phyloP scores from a whole-genome alignment of 2,888 invertebrate genomes.

The Limulus polyphemus region DNA sequence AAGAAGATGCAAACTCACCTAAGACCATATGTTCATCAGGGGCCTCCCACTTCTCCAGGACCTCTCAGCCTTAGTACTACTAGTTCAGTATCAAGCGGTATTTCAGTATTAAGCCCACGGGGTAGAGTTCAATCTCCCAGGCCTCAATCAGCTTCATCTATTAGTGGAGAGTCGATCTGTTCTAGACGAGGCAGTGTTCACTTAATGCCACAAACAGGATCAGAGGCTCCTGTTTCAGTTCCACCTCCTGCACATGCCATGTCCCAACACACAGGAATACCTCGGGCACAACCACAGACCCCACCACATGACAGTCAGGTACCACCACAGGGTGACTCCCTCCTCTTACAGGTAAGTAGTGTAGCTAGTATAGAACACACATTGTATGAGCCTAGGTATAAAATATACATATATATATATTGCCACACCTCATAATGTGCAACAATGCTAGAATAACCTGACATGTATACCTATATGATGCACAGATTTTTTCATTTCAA shows the following conservation, averaged over 20 bases:
- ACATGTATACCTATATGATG: no score
- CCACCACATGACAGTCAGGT: conserved; percentile 65
- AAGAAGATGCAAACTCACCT: conserved; percentile 7
- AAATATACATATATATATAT: no score
- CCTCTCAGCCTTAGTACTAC: background rate
- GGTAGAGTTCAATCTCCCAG: background rate
- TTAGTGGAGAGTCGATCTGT: background rate
- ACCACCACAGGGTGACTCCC: conserved; percentile 67
- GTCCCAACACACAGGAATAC: conserved; percentile 20
- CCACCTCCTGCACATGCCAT: conserved; percentile 26
- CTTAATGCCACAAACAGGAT: conserved; percentile 13
- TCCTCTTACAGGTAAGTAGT: conserved; percentile 54
- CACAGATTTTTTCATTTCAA: no score
- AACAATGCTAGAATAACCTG: no score
- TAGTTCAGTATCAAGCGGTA: background rate
- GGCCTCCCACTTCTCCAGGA: conserved; percentile 12
- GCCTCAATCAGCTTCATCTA: background rate
- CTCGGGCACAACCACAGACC: conserved; percentile 49
- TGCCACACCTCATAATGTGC: no score
- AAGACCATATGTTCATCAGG: conserved; percentile 12
- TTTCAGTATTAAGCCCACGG: background rate
- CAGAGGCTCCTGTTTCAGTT: conserved; percentile 16
- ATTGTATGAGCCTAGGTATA: no score
- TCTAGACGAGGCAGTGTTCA: background rate
- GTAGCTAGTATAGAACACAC: no score